phyloP scores from a whole-genome alignment of 2,113 vertebrate species.

The Callorhinus ursinus region DNA sequence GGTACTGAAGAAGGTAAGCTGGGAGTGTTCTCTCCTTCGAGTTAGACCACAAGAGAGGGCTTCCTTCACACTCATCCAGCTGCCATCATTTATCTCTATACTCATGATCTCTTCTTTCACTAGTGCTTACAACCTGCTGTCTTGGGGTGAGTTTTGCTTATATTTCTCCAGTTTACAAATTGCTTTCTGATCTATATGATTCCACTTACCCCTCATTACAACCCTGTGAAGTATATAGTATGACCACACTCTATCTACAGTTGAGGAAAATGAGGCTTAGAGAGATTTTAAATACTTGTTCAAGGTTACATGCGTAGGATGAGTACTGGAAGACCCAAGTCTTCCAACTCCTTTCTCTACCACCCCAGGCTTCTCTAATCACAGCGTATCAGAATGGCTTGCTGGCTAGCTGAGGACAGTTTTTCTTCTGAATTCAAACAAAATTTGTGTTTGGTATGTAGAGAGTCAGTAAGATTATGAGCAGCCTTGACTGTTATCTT shows the following conservation, averaged over 20 bases:
- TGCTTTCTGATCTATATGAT: background rate
- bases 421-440: background rate
- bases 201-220: background rate
- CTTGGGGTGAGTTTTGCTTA: background rate
- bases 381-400: background rate
- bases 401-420: background rate
- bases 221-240: background rate
- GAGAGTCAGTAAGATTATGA: background rate
- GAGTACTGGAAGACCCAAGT: background rate
- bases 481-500: background rate
- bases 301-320: background rate
- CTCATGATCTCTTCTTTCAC: background rate
- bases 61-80: background rate
- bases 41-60: background rate
- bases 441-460: background rate
- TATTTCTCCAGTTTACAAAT: background rate
- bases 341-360: background rate
- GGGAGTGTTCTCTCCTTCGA: background rate
- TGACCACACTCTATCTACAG: background rate
- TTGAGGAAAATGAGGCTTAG: background rate
- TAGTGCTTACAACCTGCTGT: background rate
- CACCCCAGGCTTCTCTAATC: background rate
- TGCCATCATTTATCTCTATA: background rate
- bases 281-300: background rate
- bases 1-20: background rate